Evolutionary conservation across 2,797 vertebrate genomes (phyloP), one percentile per base, ranked within the genome.

Genomic region (Aldrovandia affinis): DNA sequence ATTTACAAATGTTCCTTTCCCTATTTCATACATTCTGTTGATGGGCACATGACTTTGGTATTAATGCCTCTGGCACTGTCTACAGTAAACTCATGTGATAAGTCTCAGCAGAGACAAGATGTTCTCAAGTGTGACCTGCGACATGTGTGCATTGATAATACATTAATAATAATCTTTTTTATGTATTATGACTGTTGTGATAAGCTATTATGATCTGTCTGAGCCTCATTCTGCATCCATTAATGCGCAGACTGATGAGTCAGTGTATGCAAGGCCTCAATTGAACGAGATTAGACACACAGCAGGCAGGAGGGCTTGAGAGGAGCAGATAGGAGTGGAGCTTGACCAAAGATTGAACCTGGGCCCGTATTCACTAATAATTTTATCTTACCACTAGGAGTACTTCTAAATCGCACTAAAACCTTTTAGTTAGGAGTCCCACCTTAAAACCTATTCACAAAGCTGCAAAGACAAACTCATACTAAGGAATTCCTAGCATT

Each of bases 111-210:
- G 84, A 83, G 83, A 85, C 47, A 81, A 47, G 75, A 83, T 84
- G 47, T 84, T 83, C 47, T 92, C 89, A 91, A 87, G 87, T 85
- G 68, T 81, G 81, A 80, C 75, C 83, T 78, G 42, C 44, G 39
- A 82, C 10, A n/a, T 25, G 28, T 42, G 73, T 30, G 7, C 79
- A 42, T 55, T 54, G 57, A 59, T 61, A 44, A 44, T 9, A 8
- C 79, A 59, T 61, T 61, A 57, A 68, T 79, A 63, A 39, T 70
- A 80, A 61, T 36, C 33, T 47, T 18, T 52, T 70, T 33, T 36
- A 84, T 30, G n/a, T 39, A 44, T 28, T 59, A 55, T 86, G 81
- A 42, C 25, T 86, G 33, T 83, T 85, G 42, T 20, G 80, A 55
- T 85, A 50, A 86, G 57, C 47, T 36, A 28, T 42, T 80, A 30